phyloP scores from a whole-genome alignment of 1,140 invertebrate species.

The Ips nitidus region DNA sequence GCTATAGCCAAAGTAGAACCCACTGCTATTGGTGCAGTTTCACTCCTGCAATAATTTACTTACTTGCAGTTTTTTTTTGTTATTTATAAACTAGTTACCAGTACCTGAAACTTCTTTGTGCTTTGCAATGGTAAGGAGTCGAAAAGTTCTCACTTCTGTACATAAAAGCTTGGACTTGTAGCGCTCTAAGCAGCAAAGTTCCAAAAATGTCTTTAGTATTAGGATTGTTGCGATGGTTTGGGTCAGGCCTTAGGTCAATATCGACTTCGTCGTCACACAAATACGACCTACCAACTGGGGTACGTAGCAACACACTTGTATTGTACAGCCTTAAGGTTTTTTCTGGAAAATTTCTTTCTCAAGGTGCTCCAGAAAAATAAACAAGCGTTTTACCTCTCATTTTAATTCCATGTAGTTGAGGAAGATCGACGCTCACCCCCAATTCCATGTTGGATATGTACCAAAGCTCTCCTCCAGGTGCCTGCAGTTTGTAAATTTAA shows the following conservation, averaged over 20 bases:
- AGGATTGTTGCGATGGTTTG: slow-evolving; percentile 49
- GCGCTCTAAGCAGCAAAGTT: slow-evolving; percentile 41
- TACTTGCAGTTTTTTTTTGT: background rate
- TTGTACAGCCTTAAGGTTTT: slow-evolving; percentile 60
- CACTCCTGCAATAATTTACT: slow-evolving; percentile 60
- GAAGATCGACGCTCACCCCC: slow-evolving; percentile 57
- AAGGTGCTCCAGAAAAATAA: background rate
- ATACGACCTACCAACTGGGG: slow-evolving; percentile 82
- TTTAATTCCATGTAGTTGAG: slow-evolving; percentile 39
- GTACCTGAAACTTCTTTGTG: slow-evolving; percentile 52
- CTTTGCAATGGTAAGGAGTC: slow-evolving; percentile 58
- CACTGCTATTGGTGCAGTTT: slow-evolving; percentile 83
- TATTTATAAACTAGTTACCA: background rate
- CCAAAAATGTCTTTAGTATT: slow-evolving; percentile 44
- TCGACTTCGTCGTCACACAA: slow-evolving; percentile 73
- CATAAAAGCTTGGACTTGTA: slow-evolving; percentile 62
- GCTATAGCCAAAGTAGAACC: slow-evolving; percentile 82
- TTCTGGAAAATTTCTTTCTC: slow-evolving; percentile 43
- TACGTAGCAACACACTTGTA: slow-evolving; percentile 71
- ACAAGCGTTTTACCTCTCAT: slow-evolving; percentile 56
- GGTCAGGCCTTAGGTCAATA: slow-evolving; percentile 53
- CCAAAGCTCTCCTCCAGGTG: slow-evolving; percentile 82
- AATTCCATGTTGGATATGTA: slow-evolving; percentile 75
- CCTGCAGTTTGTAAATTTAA: slow-evolving; percentile 53
- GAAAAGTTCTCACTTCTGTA: slow-evolving; percentile 66